Conservation (phyloP, 1,140 invertebrate genomes). For the Dysdera silvatica region DNA sequence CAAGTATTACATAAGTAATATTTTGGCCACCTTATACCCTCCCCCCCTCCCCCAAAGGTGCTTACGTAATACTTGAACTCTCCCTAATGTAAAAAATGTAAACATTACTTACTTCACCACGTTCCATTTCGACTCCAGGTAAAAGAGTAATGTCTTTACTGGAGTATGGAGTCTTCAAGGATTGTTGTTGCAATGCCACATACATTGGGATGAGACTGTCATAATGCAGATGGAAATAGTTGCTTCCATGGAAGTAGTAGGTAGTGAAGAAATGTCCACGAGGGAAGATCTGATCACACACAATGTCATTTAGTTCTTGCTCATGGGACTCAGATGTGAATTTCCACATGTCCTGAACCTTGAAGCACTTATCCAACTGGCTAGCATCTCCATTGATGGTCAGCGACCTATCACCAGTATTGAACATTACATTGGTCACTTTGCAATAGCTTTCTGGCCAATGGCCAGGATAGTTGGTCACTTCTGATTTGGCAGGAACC, state of each 20-base stretch:
- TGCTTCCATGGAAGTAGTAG: conserved; percentile 31
- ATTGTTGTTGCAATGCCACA: conserved; percentile 22
- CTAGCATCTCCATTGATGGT: conserved; percentile 3
- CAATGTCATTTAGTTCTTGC: conserved; percentile 4
- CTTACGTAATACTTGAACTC: too few species aligned
- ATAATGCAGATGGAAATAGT: conserved; percentile 34
- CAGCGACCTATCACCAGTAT: conserved; percentile 8
- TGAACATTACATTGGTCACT: conserved; percentile 16
- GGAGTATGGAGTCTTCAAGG: not conserved
- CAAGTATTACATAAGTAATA: too few species aligned
- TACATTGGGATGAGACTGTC: conserved; percentile 34
- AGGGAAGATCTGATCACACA: conserved; percentile 31
- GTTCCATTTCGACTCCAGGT: conserved; percentile 27
- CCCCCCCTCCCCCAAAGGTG: too few species aligned
- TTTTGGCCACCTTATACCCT: too few species aligned
- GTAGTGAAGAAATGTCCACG: conserved; percentile 32
- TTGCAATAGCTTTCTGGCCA: conserved; percentile 26
- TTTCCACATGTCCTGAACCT: conserved; percentile 23
- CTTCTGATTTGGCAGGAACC: not conserved
- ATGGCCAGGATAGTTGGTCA: conserved; percentile 20
- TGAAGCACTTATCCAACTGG: conserved; percentile 20
- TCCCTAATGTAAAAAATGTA: not conserved
- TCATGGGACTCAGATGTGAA: conserved; percentile 4
- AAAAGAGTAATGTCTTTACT: conserved; percentile 30
- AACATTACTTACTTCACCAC: conserved; percentile 29